phyloP scores from a whole-genome alignment of 2,797 vertebrate genomes.

The Tapera naevia region DNA sequence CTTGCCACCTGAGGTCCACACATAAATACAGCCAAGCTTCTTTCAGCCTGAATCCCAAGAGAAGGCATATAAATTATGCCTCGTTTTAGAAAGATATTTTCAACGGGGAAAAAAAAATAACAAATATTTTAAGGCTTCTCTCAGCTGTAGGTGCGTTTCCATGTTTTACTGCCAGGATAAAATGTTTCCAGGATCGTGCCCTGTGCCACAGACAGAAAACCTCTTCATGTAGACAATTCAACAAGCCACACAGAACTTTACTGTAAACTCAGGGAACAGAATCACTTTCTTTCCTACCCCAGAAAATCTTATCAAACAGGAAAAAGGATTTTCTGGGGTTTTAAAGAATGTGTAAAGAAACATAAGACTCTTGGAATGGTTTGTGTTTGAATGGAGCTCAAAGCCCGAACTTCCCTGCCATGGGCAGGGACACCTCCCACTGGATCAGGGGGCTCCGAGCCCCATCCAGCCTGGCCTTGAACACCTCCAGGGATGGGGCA shows the following conservation, averaged over 20 bases:
- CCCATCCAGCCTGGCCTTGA: too few species aligned
- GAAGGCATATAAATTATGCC: not conserved
- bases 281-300: not conserved
- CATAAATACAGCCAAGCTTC: not conserved
- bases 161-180: not conserved
- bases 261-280: not conserved
- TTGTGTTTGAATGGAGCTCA: too few species aligned
- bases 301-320: not conserved
- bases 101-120: not conserved
- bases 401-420: too few species aligned
- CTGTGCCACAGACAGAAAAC: not conserved
- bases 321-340: accelerated
- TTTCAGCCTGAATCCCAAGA: not conserved
- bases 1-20: not conserved
- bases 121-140: not conserved
- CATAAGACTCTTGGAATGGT: too few species aligned
- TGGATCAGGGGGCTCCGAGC: too few species aligned
- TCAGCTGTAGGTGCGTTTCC: not conserved
- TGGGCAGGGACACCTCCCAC: too few species aligned
- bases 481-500: too few species aligned
- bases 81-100: not conserved
- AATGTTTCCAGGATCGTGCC: not conserved
- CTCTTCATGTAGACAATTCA: not conserved
- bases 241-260: accelerated
- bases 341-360: not conserved